Percentiles rank a stretch among this genome's conserved stretches.
Conservation (phyloP, 2,113 vertebrate species). For the Mobula birostris region DNA sequence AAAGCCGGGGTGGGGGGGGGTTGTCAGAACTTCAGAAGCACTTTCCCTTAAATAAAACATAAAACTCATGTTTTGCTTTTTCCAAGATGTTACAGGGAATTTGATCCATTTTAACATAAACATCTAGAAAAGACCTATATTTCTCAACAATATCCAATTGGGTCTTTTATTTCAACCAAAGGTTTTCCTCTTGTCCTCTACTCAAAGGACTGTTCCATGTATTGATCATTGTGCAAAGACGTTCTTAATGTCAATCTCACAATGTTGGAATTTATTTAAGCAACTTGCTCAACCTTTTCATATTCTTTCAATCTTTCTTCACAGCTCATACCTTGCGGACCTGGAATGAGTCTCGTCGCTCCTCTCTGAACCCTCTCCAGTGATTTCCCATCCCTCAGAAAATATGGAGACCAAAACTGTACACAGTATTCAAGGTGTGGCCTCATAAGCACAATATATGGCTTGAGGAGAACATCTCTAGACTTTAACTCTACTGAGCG, state of each 20-base stretch:
- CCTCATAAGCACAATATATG: too few species aligned
- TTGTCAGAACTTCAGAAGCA: background rate
- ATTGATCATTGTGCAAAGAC: background rate
- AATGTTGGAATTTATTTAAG: background rate
- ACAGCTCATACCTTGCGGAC: too few species aligned
- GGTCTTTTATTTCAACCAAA: background rate
- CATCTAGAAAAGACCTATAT: background rate
- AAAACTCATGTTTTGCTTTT: background rate
- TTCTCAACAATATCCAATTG: background rate
- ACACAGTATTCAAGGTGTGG: too few species aligned
- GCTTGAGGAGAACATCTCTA: too few species aligned
- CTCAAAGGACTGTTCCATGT: background rate
- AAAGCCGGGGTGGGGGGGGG: background rate
- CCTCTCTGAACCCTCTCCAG: too few species aligned
- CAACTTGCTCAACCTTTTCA: background rate
- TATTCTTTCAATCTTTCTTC: too few species aligned
- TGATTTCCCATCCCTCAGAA: too few species aligned
- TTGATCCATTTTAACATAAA: background rate
- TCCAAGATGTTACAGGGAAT: background rate
- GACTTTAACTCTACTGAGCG: too few species aligned
- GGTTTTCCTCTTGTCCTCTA: background rate
- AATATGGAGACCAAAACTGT: too few species aligned
- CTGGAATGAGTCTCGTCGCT: too few species aligned
- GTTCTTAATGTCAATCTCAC: background rate
- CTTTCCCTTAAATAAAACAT: background rate